A percentile compares a stretch with the other conserved stretches of the same genome.
phyloP scores from a whole-genome alignment of 2,113 vertebrate genomes.

The Mormyrus lacerda region DNA sequence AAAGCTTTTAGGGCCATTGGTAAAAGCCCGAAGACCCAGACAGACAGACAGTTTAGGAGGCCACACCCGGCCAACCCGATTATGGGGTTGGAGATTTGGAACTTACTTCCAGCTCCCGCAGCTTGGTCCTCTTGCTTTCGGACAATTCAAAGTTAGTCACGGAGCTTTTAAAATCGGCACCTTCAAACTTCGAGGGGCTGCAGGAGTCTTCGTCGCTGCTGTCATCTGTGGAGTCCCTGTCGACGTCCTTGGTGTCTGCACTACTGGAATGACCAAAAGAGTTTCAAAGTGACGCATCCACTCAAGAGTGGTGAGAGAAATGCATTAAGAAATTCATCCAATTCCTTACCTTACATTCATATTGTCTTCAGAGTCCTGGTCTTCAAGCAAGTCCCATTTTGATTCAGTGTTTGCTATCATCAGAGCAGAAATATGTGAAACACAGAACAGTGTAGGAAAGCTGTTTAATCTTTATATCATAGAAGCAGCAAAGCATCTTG shows the following conservation, averaged over 20 bases:
- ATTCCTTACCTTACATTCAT: slow-evolving; percentile 44
- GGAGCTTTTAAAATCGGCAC: slow-evolving; percentile 58
- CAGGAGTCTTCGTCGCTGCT: slow-evolving; percentile 52
- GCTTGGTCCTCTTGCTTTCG: slow-evolving; percentile 62
- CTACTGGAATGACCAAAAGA: slow-evolving; percentile 20
- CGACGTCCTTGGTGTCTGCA: slow-evolving; percentile 44
- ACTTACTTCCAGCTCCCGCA: slow-evolving; percentile 65
- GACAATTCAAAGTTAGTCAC: slow-evolving; percentile 61
- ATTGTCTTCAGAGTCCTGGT: slow-evolving; percentile 40
- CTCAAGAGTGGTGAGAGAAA: neutral
- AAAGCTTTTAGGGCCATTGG: neutral
- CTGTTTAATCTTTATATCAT: neutral
- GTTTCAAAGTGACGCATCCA: neutral
- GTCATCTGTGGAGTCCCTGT: slow-evolving; percentile 48
- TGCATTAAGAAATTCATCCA: neutral
- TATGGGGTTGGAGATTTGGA: neutral
- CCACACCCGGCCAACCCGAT: neutral
- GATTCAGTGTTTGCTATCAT: slow-evolving; percentile 54
- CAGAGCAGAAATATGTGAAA: slow-evolving; percentile 19
- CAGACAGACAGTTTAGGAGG: neutral
- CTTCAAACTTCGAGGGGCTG: slow-evolving; percentile 54
- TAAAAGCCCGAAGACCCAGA: neutral
- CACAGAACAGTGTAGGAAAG: neutral
- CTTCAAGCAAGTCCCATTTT: slow-evolving; percentile 52
- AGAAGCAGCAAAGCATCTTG: neutral